Evolutionary conservation across 2,113 vertebrate genomes (phyloP), one percentile per base, ranked within the genome.

Genomic region (Neolamprologus modestus): DNA sequence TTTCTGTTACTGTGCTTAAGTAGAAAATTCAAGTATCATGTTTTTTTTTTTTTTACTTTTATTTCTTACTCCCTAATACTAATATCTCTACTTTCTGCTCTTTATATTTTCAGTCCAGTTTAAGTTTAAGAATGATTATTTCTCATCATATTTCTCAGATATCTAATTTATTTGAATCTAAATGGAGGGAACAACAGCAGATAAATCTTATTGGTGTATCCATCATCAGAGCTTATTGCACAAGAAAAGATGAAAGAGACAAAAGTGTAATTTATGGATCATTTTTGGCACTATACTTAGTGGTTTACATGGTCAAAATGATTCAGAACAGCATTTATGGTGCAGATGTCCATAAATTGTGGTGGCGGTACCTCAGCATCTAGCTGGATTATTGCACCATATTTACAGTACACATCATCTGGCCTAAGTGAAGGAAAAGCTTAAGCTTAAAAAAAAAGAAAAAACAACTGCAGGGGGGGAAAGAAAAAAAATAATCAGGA

Each of bases 321-420:
- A 73, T 73, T 42, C 37, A 4, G 3, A 17, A 73, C 21, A 24
- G 37, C 13, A 4, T 26, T 45, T 73, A 45, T 26, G 37, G 21
- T 73, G 37, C 37, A 73, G 68, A 73, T 45, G 37, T 26, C 40
- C 8, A 73, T 47, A 73, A 28, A 26, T 73, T 73, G 68, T 73
- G 40, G 2, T 47, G 21, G 21, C 2, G 8, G 21, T 28, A 45
- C 21, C 14, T 45, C 68, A 28, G 21, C 40, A 73, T 28, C 21
- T 73, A 73, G 8, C 66, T 73, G 21, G 71, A 76, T 76, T 76
- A 76, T 11, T 31, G 42, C 24, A 47, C 42, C 24, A 76, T 47
- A 76, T 47, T 76, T 76, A 17, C 24, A 28, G 40, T 28, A 19
- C 9, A 28, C 13, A 45, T 45, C 24, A 19, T 26, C 24, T 28